Percentiles rank a stretch among this genome's conserved stretches.
phyloP scores from a whole-genome alignment of 1,140 invertebrate genomes.

The Phymastichus coffea region DNA sequence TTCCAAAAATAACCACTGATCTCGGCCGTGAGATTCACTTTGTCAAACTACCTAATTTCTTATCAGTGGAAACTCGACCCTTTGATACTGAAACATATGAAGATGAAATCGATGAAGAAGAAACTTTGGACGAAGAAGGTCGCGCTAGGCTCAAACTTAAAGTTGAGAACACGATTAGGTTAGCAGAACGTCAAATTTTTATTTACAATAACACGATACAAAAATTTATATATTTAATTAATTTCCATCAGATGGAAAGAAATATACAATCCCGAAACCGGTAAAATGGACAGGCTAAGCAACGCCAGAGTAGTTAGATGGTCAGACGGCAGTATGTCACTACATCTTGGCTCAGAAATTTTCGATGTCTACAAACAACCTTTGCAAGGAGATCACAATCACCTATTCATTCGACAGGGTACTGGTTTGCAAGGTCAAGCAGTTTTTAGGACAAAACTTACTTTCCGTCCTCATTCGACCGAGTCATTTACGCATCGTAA shows the following conservation, averaged over 20 bases:
- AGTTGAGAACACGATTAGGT: slow-evolving; percentile 92
- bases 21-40: slow-evolving; percentile 91
- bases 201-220: background rate
- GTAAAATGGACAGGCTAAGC: slow-evolving; percentile 83
- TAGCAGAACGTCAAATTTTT: background rate
- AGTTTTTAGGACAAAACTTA: slow-evolving; percentile 94
- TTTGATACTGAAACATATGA: slow-evolving; percentile 96
- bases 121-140: slow-evolving; percentile 97
- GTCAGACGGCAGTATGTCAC: slow-evolving; percentile 98
- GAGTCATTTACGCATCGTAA: slow-evolving; percentile 98
- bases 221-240: background rate
- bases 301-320: slow-evolving; percentile 95
- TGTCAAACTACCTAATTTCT: slow-evolving; percentile 91
- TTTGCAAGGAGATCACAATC: slow-evolving; percentile 72
- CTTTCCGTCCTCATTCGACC: slow-evolving; percentile 96
- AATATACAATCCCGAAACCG: slow-evolving; percentile 74
- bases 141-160: slow-evolving; percentile 86
- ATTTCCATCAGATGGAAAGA: slow-evolving; percentile 81
- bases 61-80: slow-evolving; percentile 89
- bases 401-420: slow-evolving; percentile 90
- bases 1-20: slow-evolving; percentile 91
- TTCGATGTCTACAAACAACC: slow-evolving; percentile 97
- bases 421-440: slow-evolving; percentile 97
- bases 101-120: slow-evolving; percentile 99
- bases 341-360: slow-evolving; percentile 95